Conservation (phyloP, 2,888 invertebrate genomes). For the Lasioglossum leucozonium region DNA sequence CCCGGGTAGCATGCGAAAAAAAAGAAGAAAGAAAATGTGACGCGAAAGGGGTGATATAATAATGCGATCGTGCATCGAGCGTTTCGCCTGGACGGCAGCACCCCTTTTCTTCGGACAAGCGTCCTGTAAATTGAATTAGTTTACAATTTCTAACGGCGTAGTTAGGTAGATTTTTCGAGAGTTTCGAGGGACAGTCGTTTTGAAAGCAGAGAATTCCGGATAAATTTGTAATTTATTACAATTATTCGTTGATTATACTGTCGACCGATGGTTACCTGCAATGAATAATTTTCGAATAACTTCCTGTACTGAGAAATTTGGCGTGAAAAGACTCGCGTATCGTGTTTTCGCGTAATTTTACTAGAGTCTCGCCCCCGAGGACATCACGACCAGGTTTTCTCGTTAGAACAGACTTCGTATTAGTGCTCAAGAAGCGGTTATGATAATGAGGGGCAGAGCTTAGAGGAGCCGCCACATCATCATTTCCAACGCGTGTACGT, state of each 20-base stretch:
- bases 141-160: not conserved
- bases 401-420: not conserved
- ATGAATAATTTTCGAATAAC: not conserved
- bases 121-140: not conserved
- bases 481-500: not conserved
- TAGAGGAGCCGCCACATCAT: not conserved
- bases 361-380: not conserved
- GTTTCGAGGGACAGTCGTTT: no score
- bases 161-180: not conserved
- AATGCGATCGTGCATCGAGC: not conserved
- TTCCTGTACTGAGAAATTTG: not conserved
- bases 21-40: constrained; percentile 22
- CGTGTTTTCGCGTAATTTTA: not conserved
- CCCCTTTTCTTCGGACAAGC: not conserved
- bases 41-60: constrained; percentile 18
- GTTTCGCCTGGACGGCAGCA: not conserved
- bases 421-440: not conserved
- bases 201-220: no score
- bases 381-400: not conserved
- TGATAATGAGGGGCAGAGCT: not conserved
- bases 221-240: no score
- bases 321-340: not conserved
- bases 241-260: no score
- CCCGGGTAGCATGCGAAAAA: constrained; percentile 27
- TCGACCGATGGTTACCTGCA: not conserved